A percentile compares a stretch with the other conserved stretches of the same genome.
Evolutionary conservation across 2,797 vertebrate species (phyloP).

Genomic region (Potorous gilbertii): DNA sequence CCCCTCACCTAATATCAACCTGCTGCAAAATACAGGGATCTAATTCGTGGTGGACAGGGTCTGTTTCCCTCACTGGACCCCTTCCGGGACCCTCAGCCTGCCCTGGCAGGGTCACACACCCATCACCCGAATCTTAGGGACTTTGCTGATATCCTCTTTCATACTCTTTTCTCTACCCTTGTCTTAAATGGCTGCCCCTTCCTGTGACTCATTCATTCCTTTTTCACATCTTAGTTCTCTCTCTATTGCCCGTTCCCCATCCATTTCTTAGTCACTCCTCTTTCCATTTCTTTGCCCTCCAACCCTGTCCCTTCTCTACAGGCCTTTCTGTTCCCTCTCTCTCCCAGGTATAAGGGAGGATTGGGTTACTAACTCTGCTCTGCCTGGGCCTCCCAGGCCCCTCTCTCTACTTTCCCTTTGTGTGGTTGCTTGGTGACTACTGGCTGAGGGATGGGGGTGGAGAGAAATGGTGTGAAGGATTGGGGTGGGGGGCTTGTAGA

Average conservation of each 20-base stretch:
- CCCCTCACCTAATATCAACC: constrained; percentile 7
- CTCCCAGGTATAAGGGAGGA: constrained; percentile 64
- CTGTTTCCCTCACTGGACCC: background rate
- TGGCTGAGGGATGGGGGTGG: constrained; percentile 49
- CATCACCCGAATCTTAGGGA: constrained; percentile 23
- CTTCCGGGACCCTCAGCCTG: constrained; percentile 12
- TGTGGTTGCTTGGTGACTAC: constrained; percentile 84
- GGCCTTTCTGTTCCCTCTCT: background rate
- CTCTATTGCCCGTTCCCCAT: constrained; percentile 17
- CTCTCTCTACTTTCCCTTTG: constrained; percentile 81
- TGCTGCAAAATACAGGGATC: constrained; percentile 12
- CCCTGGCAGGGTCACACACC: background rate
- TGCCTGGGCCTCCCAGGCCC: constrained; percentile 67
- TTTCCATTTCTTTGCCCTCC: constrained; percentile 65
- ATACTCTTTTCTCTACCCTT: background rate
- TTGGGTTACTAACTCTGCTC: constrained; percentile 74
- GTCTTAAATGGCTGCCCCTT: background rate
- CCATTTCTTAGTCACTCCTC: too few relatives aligned
- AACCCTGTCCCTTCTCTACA: constrained; percentile 50
- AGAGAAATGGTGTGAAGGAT: constrained; percentile 41
- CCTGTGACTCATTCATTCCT: background rate
- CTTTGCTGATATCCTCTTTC: background rate
- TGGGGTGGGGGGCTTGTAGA: constrained; percentile 10
- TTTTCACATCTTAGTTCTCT: background rate
- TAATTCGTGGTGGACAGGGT: background rate